Evolutionary conservation across 2,888 invertebrate species (phyloP).

Genomic region (Dryocosmus kuriphilus): DNA sequence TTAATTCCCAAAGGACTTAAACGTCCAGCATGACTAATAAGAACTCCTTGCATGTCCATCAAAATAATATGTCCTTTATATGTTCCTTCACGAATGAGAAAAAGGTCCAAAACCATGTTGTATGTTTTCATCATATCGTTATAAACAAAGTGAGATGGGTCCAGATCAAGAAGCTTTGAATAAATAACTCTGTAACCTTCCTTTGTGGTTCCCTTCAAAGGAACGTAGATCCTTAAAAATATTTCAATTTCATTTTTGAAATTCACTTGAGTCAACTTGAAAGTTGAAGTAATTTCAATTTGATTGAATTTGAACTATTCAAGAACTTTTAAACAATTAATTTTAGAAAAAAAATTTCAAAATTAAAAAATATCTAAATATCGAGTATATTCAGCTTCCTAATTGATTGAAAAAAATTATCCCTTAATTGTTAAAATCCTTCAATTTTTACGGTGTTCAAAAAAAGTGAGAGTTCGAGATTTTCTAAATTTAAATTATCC

Average conservation of each 20-base stretch:
- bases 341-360: too few species aligned
- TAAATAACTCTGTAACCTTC: slow-evolving; percentile 81
- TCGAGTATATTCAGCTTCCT: too few species aligned
- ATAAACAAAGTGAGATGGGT: slow-evolving; percentile 82
- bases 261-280: neutral
- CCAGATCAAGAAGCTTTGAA: slow-evolving; percentile 79
- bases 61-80: slow-evolving; percentile 82
- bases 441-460: too few species aligned
- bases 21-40: slow-evolving; percentile 82
- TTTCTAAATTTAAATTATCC: too few species aligned
- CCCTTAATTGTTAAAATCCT: too few species aligned
- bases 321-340: too few species aligned
- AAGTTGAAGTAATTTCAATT: too few species aligned
- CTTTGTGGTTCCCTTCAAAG: slow-evolving; percentile 78
- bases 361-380: too few species aligned
- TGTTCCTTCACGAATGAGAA: slow-evolving; percentile 81
- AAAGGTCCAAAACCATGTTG: slow-evolving; percentile 82
- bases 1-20: slow-evolving; percentile 83
- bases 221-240: neutral
- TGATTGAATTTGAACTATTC: too few species aligned
- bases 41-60: slow-evolving; percentile 82
- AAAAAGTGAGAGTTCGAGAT: too few species aligned
- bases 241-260: neutral
- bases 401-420: too few species aligned
- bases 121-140: slow-evolving; percentile 78